These are phyloP conservation scores for Taeniopygia guttata DNA, from an alignment of 2,797 vertebrate genomes.

Conservation along the genomic window DNA sequence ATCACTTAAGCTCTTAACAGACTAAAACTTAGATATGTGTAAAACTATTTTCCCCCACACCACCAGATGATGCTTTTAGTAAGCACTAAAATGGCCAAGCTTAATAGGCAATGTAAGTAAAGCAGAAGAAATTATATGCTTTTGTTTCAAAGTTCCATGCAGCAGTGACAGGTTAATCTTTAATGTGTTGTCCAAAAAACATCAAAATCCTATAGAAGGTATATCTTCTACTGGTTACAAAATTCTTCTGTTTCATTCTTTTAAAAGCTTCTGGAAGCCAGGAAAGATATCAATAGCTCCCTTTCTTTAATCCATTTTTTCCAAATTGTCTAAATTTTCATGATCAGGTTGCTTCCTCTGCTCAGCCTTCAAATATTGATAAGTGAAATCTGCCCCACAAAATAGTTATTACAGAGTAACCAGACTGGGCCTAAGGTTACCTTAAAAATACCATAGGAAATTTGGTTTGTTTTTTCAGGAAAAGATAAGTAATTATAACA, in stretches of 20 bases:
- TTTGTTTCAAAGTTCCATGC: background rate
- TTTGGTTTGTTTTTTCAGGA: conserved; percentile 22
- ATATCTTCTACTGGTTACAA: background rate
- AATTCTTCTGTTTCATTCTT: background rate
- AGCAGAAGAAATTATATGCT: background rate
- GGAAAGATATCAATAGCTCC: background rate
- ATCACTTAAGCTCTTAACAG: background rate
- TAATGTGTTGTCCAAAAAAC: background rate
- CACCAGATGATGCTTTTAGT: background rate
- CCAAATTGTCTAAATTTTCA: background rate
- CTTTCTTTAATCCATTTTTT: background rate
- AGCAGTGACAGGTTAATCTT: background rate
- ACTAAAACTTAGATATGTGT: background rate
- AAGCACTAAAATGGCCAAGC: background rate
- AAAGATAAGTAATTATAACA: conserved; percentile 38
- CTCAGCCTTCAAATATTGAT: conserved; percentile 23
- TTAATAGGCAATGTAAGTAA: background rate
- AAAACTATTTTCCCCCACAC: background rate
- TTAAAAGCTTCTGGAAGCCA: background rate
- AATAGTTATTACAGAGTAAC: background rate
- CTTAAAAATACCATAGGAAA: background rate
- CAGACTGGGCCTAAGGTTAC: background rate
- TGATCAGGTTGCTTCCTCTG: background rate
- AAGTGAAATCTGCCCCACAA: background rate
- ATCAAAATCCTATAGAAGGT: background rate